Evolutionary conservation across 1,140 invertebrate genomes (phyloP).

Genomic region (Apis mellifera): DNA sequence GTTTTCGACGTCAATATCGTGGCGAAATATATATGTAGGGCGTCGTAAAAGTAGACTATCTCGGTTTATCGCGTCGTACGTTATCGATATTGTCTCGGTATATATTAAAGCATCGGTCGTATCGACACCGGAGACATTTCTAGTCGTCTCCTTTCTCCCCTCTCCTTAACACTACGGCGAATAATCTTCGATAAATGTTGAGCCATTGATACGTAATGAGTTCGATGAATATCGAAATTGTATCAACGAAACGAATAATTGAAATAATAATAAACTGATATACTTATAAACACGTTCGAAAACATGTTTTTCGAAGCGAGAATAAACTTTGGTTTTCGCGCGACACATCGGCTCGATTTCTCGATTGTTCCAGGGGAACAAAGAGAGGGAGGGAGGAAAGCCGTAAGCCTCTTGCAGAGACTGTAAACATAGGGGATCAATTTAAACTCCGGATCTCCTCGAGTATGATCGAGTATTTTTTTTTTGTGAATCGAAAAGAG

Average conservation of each 20-base stretch:
- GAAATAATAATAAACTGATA: not conserved
- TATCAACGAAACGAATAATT: not conserved
- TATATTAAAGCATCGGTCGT: conserved; percentile 6
- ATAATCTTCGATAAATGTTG: conserved; percentile 6
- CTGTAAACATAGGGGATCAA: conserved; percentile 69
- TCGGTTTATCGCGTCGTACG: conserved; percentile 24
- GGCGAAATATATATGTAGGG: not conserved
- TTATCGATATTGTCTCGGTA: conserved; percentile 19
- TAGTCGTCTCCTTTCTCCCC: not conserved
- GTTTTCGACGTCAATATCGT: conserved; percentile 8
- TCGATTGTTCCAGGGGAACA: not conserved
- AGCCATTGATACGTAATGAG: not conserved
- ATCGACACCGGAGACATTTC: no score
- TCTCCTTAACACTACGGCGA: not conserved
- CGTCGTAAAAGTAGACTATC: conserved; percentile 20
- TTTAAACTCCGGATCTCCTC: conserved; percentile 72
- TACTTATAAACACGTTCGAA: no score
- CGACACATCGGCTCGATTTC: conserved; percentile 4
- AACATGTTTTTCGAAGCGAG: not conserved
- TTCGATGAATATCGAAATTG: not conserved
- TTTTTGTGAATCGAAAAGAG: conserved; percentile 35
- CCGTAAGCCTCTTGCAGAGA: conserved; percentile 42
- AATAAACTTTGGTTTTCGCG: conserved; percentile 24
- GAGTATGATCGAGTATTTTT: conserved; percentile 59
- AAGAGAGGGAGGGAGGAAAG: conserved; percentile 20